Conservation (phyloP, 2,888 invertebrate genomes). For the Margaritifera margaritifera region DNA sequence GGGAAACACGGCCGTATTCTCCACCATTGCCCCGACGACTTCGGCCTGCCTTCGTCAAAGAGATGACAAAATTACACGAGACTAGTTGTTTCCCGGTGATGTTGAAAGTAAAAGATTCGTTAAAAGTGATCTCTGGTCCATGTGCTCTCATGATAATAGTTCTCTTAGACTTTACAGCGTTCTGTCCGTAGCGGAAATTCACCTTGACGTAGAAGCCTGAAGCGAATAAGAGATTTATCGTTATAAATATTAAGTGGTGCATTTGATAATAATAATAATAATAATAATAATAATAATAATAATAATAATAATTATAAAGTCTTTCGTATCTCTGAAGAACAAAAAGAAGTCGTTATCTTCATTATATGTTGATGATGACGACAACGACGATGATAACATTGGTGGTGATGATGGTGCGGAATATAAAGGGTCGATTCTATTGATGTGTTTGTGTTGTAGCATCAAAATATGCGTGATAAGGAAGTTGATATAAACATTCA, state of each 20-base stretch:
- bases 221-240: conserved; percentile 7
- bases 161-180: conserved; percentile 63
- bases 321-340: not conserved
- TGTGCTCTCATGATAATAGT: conserved; percentile 50
- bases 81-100: conserved; percentile 61
- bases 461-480: too few relatives aligned
- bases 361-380: too few relatives aligned
- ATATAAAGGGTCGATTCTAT: too few relatives aligned
- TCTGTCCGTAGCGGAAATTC: conserved; percentile 64
- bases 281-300: not conserved
- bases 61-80: conserved; percentile 59
- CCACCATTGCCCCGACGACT: conserved; percentile 39
- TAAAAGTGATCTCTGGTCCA: conserved; percentile 61
- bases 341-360: too few relatives aligned
- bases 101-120: conserved; percentile 67
- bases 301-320: too few relatives aligned
- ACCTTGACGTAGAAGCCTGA: conserved; percentile 62
- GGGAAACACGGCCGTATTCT: conserved; percentile 59
- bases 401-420: too few relatives aligned
- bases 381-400: too few relatives aligned
- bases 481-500: too few relatives aligned
- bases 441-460: too few relatives aligned
- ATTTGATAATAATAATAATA: not conserved
- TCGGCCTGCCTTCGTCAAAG: conserved; percentile 47
- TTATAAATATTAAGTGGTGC: not conserved